A percentile compares a stretch with the other conserved stretches of the same genome.
These are phyloP conservation scores for Leptobrachium ailaonicum DNA, from an alignment of 2,113 vertebrate genomes.

Conservation along the genomic window DNA sequence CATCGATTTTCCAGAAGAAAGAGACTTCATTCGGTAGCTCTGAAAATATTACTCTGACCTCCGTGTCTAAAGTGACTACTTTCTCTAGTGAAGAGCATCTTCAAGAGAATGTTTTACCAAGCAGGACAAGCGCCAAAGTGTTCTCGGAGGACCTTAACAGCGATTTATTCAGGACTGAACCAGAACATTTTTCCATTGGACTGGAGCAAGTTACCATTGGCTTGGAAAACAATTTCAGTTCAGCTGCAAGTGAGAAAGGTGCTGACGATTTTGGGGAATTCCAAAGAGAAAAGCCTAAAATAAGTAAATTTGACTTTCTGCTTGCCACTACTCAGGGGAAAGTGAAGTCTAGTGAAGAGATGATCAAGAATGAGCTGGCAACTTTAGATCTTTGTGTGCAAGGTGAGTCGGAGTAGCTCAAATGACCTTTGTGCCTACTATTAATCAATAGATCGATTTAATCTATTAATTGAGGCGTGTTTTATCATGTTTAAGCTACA, in stretches of 20 bases:
- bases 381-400: slow-evolving; percentile 96
- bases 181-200: slow-evolving; percentile 5
- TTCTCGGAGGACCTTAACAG: slow-evolving; percentile 56
- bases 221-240: not conserved
- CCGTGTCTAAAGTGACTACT: slow-evolving; percentile 74
- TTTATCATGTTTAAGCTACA: too few relatives aligned
- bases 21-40: slow-evolving; percentile 84
- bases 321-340: slow-evolving; percentile 90
- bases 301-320: slow-evolving; percentile 96
- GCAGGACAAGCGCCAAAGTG: slow-evolving; percentile 67
- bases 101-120: slow-evolving; percentile 68
- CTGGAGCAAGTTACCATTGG: not conserved
- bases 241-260: slow-evolving; percentile 59
- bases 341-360: slow-evolving; percentile 96
- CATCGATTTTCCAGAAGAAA: slow-evolving; percentile 74
- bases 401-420: slow-evolving; percentile 73
- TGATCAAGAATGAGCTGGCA: slow-evolving; percentile 94
- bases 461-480: too few relatives aligned
- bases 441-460: too few relatives aligned
- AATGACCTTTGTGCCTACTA: too few relatives aligned
- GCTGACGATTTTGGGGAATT: slow-evolving; percentile 88
- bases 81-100: slow-evolving; percentile 71
- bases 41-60: slow-evolving; percentile 79
- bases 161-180: slow-evolving; percentile 74
- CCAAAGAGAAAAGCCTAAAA: slow-evolving; percentile 93